Evolutionary conservation across 2,797 vertebrate species (phyloP).

Genomic region (Falco novaeseelandiae): DNA sequence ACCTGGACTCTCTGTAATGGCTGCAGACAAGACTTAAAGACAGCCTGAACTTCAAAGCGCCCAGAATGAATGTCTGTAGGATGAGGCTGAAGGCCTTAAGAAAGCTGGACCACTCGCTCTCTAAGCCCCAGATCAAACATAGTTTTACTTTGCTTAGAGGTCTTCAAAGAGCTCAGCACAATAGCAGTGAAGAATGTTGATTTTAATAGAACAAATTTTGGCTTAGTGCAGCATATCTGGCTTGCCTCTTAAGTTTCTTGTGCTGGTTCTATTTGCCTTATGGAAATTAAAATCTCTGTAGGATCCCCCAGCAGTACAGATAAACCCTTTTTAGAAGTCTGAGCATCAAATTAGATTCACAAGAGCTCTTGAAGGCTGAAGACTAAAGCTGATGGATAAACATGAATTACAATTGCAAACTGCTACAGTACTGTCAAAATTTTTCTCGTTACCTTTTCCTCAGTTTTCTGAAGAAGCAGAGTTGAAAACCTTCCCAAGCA

Average conservation of each 20-base stretch:
- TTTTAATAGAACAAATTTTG: neutral
- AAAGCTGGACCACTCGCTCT: neutral
- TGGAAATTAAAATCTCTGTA: neutral
- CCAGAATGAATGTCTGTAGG: neutral
- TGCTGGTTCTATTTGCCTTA: neutral
- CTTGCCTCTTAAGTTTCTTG: neutral
- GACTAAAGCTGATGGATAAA: neutral
- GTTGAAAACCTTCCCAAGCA: neutral
- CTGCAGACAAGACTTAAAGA: neutral
- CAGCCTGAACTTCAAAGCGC: neutral
- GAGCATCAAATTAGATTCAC: neutral
- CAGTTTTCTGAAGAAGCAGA: neutral
- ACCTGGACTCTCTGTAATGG: neutral
- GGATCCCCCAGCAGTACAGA: neutral
- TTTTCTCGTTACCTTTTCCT: neutral
- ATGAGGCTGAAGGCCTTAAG: neutral
- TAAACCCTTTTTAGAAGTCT: neutral
- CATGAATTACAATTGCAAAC: neutral
- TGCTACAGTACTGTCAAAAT: neutral
- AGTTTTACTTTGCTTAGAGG: neutral
- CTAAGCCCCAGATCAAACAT: neutral
- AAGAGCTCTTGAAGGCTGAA: neutral
- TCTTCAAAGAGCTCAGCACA: neutral
- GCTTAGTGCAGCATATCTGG: neutral
- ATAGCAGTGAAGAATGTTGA: neutral